A percentile compares a stretch with the other conserved stretches of the same genome.
Evolutionary conservation across 2,888 invertebrate species (phyloP).

Genomic region (Clistopyga incitator): DNA sequence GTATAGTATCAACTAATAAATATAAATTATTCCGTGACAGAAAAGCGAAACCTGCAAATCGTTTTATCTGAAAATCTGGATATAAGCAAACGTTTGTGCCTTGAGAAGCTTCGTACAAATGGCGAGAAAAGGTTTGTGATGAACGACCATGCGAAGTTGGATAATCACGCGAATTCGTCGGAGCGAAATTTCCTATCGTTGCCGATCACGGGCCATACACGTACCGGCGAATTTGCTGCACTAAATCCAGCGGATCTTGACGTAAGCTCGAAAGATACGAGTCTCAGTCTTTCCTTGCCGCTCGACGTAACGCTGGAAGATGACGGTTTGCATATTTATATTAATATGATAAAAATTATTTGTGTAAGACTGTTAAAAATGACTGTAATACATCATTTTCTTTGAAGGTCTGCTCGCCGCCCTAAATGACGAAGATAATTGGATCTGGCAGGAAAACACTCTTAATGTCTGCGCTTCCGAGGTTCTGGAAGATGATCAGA

Average conservation of each 20-base stretch:
- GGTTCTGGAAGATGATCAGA: slow-evolving; percentile 1
- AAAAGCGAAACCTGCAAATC: not conserved
- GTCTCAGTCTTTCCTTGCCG: not conserved
- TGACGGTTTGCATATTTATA: slow-evolving; percentile 4
- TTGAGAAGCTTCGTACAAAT: not conserved
- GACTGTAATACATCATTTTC: not conserved
- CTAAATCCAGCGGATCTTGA: not conserved
- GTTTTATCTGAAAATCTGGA: not conserved
- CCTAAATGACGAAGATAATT: not conserved
- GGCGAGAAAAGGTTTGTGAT: not conserved
- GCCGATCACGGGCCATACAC: not conserved
- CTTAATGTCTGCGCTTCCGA: not conserved
- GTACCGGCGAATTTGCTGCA: not conserved
- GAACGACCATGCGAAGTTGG: not conserved
- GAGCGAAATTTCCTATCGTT: not conserved
- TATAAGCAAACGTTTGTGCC: not conserved
- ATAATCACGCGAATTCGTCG: not conserved
- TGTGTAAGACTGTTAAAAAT: not conserved
- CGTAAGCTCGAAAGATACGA: not conserved
- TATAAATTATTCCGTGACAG: not conserved
- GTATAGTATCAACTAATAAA: not conserved
- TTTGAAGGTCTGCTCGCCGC: not conserved
- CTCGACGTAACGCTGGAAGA: not conserved
- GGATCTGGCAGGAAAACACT: not conserved
- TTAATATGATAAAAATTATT: not conserved